These are phyloP conservation scores for Achroia grisella DNA, from an alignment of 1,140 invertebrate genomes.

Conservation along the genomic window DNA sequence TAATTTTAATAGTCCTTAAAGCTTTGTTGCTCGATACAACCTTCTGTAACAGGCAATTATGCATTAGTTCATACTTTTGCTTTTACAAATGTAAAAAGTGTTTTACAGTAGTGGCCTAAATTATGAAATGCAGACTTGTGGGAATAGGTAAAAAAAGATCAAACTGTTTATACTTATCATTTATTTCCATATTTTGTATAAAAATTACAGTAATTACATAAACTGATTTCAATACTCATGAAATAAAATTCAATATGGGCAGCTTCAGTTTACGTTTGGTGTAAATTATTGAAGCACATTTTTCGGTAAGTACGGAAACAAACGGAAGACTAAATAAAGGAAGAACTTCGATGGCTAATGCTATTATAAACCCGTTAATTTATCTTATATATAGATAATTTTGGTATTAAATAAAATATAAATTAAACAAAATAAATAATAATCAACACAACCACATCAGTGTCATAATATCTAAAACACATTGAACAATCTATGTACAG, in stretches of 20 bases:
- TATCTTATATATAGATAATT: slow-evolving; percentile 44
- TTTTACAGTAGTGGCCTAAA: too few species aligned
- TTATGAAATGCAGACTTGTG: too few species aligned
- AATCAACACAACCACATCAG: slow-evolving; percentile 63
- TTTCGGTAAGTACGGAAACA: slow-evolving; percentile 61
- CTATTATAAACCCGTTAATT: slow-evolving; percentile 47
- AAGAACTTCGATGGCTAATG: slow-evolving; percentile 40
- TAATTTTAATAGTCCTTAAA: too few species aligned
- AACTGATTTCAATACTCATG: slow-evolving; percentile 53
- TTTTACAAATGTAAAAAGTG: too few species aligned
- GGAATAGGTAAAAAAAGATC: not conserved
- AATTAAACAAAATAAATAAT: slow-evolving; percentile 68
- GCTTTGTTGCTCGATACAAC: too few species aligned
- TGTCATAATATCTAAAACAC: slow-evolving; percentile 31
- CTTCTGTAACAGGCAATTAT: too few species aligned
- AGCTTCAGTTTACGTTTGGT: slow-evolving; percentile 40
- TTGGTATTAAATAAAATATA: slow-evolving; percentile 64
- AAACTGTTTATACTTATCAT: slow-evolving; percentile 37
- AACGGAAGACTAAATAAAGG: slow-evolving; percentile 59
- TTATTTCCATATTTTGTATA: slow-evolving; percentile 67
- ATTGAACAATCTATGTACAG: slow-evolving; percentile 19
- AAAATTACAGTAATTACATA: slow-evolving; percentile 64
- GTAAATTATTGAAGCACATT: slow-evolving; percentile 46
- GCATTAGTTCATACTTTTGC: too few species aligned
- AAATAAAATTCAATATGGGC: slow-evolving; percentile 61